Evolutionary conservation across 1,140 invertebrate species (phyloP).

Genomic region (Acromyrmex charruanus): DNA sequence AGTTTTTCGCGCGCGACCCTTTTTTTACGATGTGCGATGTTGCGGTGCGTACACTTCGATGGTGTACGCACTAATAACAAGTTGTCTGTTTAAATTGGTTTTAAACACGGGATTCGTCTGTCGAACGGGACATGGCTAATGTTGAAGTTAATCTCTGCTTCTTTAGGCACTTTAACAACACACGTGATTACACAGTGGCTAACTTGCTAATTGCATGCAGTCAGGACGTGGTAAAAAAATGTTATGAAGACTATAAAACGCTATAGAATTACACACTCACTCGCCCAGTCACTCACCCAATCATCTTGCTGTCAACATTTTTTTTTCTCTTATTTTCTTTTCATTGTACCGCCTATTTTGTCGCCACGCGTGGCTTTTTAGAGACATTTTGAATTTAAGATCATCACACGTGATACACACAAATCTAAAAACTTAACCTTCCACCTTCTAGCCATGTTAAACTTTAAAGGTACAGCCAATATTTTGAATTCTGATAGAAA

Average conservation of each 20-base stretch:
- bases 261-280: neutral
- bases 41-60: neutral
- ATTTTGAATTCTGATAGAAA: too few species aligned
- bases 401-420: neutral
- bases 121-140: slow-evolving; percentile 13
- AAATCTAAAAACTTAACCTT: neutral
- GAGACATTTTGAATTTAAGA: neutral
- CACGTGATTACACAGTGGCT: slow-evolving; percentile 46
- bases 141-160: neutral
- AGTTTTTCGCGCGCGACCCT: slow-evolving; percentile 4
- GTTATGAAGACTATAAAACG: slow-evolving; percentile 8
- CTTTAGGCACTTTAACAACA: slow-evolving; percentile 35
- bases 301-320: slow-evolving; percentile 21
- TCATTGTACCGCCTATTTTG: neutral
- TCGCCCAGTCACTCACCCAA: neutral
- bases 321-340: slow-evolving; percentile 16
- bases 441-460: too few species aligned
- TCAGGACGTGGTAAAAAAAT: slow-evolving; percentile 3
- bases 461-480: too few species aligned
- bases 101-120: slow-evolving; percentile 33
- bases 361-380: neutral
- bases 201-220: slow-evolving; percentile 44
- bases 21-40: slow-evolving; percentile 4
- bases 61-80: slow-evolving; percentile 15
- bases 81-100: slow-evolving; percentile 22